A percentile compares a stretch with the other conserved stretches of the same genome.
phyloP scores from a whole-genome alignment of 2,888 invertebrate species.

The Gryllus longicercus region DNA sequence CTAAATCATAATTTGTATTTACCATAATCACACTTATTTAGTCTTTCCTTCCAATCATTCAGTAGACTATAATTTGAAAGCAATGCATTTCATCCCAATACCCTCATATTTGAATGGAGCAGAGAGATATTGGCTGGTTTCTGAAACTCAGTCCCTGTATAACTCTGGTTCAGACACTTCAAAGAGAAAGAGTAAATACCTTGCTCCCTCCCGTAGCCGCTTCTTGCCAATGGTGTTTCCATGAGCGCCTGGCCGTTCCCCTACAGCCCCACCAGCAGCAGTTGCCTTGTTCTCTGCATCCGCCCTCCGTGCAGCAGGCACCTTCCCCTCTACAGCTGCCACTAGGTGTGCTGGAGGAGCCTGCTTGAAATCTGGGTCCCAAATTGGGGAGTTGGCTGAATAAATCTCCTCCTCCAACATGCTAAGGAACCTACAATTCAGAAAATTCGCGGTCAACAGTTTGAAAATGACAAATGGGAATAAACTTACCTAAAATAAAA shows the following conservation, averaged over 20 bases:
- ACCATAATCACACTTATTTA: too few species aligned
- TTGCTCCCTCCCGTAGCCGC: slow-evolving; percentile 31
- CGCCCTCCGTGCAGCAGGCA: slow-evolving; percentile 32
- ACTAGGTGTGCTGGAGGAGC: slow-evolving; percentile 65
- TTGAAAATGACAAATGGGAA: too few species aligned
- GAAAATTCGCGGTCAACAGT: too few species aligned
- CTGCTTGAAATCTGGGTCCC: slow-evolving; percentile 87
- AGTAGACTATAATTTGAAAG: too few species aligned
- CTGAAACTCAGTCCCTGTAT: too few species aligned
- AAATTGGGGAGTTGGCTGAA: slow-evolving; percentile 81
- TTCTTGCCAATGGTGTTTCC: slow-evolving; percentile 46
- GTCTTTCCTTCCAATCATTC: too few species aligned
- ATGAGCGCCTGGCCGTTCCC: slow-evolving; percentile 56
- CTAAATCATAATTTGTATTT: neutral
- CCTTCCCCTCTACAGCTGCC: slow-evolving; percentile 58
- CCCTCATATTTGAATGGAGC: too few species aligned
- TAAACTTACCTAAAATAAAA: too few species aligned
- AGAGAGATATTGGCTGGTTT: too few species aligned
- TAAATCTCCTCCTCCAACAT: slow-evolving; percentile 85
- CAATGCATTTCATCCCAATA: too few species aligned
- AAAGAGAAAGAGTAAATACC: neutral
- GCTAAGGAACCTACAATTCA: slow-evolving; percentile 68
- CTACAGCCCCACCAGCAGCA: slow-evolving; percentile 51
- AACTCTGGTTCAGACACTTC: too few species aligned
- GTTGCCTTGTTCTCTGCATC: slow-evolving; percentile 44